Evolutionary conservation across 1,140 invertebrate species (phyloP), one percentile per base, ranked within the genome.

Genomic region (Aphis craccivora): DNA sequence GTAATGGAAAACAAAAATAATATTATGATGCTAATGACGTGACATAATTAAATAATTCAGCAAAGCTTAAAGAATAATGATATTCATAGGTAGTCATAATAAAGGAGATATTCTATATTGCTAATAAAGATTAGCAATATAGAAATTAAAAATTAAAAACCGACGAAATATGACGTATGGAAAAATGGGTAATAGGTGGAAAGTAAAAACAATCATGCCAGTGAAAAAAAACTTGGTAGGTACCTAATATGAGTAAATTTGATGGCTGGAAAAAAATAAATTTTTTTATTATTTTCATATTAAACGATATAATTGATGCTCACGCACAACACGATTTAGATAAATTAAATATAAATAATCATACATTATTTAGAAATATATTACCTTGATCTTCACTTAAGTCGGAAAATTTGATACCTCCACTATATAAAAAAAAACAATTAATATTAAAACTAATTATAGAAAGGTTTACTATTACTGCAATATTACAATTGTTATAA

Each of bases 341-440:
- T 22, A 90, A 11, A 53, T 89, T 40, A 90, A 90, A 90, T 4
- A 53, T 89, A 60, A 90, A 90, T 45, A 7, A 45, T 90, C 1
- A 25, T 43, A 45, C 4, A 60, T 60, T 48, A 45, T 48, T 88
- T 37, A 0, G 40, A 25, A 23, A 60, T 22, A 11, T 96, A 97
- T 97, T 96, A 99, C 98, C 97, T 96, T 99, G 97, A 95, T 98
- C 97, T 94, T 97, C 97, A 94, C 96, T 97, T 94, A 99, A 96
- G 95, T 99, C 98, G 95, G 97, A 97, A 96, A 99, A 99, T 95
- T 99, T 99, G 95, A 99, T 97, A 94, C 99, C 98, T 95, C 99
- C 99, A 96, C 98, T 99, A 97, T 95, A 97, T 97, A 95, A 95
- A 95, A 95, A 95, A 84, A 91, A 81, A 87, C 88, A 93, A 89